A percentile compares a stretch with the other conserved stretches of the same genome.
Conservation (phyloP, 2,888 invertebrate genomes). For the Tinea pellionella region DNA sequence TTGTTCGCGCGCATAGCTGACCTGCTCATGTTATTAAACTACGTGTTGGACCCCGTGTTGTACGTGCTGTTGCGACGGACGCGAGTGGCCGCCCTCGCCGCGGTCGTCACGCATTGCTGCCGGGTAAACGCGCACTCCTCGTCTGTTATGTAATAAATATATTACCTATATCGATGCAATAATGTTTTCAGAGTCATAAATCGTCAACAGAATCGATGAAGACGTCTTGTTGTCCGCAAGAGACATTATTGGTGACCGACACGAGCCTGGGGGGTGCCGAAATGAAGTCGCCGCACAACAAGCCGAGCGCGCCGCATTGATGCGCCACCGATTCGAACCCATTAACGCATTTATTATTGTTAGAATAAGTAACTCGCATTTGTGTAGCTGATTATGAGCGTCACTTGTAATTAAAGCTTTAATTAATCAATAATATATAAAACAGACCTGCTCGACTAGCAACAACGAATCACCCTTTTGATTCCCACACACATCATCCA, state of each 20-base stretch:
- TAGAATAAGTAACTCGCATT: no score
- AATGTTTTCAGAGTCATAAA: conserved; percentile 41
- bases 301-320: conserved; percentile 17
- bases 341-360: not conserved
- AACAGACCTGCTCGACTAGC: no score
- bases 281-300: conserved; percentile 38
- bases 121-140: not conserved
- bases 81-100: conserved; percentile 27
- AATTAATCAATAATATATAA: no score
- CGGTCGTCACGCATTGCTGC: not conserved
- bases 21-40: conserved; percentile 82
- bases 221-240: conserved; percentile 55
- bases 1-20: conserved; percentile 72
- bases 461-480: no score
- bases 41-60: conserved; percentile 84
- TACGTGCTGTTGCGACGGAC: conserved; percentile 78
- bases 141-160: not conserved
- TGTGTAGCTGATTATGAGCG: no score
- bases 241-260: conserved; percentile 46
- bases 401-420: no score
- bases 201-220: conserved; percentile 55
- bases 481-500: no score
- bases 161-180: no score
- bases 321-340: conserved; percentile 16
- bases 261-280: conserved; percentile 45